Evolutionary conservation across 2,113 vertebrate genomes (phyloP).

Genomic region (Lophura nycthemera): DNA sequence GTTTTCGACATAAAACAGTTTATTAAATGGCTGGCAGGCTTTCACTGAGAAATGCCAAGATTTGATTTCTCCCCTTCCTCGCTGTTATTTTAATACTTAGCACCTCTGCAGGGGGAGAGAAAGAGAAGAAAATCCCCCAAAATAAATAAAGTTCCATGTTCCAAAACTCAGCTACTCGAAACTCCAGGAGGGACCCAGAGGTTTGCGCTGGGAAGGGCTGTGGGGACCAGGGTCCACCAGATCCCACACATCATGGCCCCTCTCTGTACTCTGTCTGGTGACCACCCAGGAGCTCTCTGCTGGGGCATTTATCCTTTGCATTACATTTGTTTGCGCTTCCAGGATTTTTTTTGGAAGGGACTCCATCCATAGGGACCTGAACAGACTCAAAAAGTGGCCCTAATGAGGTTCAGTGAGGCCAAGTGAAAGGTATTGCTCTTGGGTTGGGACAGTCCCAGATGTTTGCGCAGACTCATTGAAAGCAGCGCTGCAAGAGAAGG

Average conservation of each 20-base stretch:
- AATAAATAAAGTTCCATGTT: background rate
- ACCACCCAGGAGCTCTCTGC: background rate
- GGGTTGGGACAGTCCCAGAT: too few relatives aligned
- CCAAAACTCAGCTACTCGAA: background rate
- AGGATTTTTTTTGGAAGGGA: background rate
- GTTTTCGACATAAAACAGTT: constrained; percentile 49
- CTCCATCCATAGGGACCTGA: too few relatives aligned
- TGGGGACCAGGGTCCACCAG: background rate
- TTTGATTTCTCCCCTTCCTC: constrained; percentile 30
- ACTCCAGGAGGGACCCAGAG: background rate
- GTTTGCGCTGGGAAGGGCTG: background rate
- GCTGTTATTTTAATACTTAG: constrained; percentile 23
- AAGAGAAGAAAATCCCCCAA: background rate
- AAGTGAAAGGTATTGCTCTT: too few relatives aligned
- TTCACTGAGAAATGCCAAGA: constrained; percentile 47
- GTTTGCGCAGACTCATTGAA: too few relatives aligned
- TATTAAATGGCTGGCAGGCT: constrained; percentile 50
- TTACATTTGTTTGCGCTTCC: background rate
- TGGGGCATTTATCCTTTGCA: background rate
- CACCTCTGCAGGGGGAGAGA: background rate
- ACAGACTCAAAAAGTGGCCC: too few relatives aligned
- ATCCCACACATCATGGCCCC: rapidly evolving
- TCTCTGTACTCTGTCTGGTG: background rate
- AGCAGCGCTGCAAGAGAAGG: too few relatives aligned
- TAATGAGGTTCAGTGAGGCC: too few relatives aligned